These are phyloP conservation scores for Minunthozetes semirufus DNA, from an alignment of 2,888 invertebrate genomes.

Conservation along the genomic window DNA sequence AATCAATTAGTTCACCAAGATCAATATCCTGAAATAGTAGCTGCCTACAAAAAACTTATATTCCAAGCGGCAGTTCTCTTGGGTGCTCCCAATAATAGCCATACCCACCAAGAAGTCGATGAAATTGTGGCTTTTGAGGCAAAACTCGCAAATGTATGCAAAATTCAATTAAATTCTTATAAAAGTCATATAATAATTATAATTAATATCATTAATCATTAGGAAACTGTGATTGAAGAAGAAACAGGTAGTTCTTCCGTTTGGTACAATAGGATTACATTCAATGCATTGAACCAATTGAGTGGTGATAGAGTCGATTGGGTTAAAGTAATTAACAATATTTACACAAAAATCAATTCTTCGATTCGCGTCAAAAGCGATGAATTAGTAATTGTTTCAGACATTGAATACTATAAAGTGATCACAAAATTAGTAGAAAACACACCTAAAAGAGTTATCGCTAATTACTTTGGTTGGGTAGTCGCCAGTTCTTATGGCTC, in stretches of 20 bases:
- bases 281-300: slow-evolving; percentile 46
- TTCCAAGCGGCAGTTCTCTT: slow-evolving; percentile 25
- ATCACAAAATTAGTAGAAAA: background rate
- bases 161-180: background rate
- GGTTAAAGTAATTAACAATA: background rate
- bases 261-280: slow-evolving; percentile 46
- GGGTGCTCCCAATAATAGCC: slow-evolving; percentile 22
- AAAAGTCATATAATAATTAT: background rate
- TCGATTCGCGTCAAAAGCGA: slow-evolving; percentile 55
- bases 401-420: slow-evolving; percentile 42
- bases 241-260: slow-evolving; percentile 44
- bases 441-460: slow-evolving; percentile 48
- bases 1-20: slow-evolving; percentile 13
- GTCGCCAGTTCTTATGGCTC: slow-evolving; percentile 45
- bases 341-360: slow-evolving; percentile 55
- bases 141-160: slow-evolving; percentile 8
- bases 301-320: slow-evolving; percentile 44
- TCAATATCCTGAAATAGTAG: background rate
- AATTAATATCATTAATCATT: background rate
- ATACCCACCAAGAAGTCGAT: slow-evolving; percentile 28
- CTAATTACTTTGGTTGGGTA: slow-evolving; percentile 72
- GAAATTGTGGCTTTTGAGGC: slow-evolving; percentile 13
- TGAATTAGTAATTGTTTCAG: slow-evolving; percentile 47
- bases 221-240: slow-evolving; percentile 33
- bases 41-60: slow-evolving; percentile 27